Evolutionary conservation across 1,140 invertebrate genomes (phyloP), one percentile per base, ranked within the genome.

Genomic region (Bombus affinis): DNA sequence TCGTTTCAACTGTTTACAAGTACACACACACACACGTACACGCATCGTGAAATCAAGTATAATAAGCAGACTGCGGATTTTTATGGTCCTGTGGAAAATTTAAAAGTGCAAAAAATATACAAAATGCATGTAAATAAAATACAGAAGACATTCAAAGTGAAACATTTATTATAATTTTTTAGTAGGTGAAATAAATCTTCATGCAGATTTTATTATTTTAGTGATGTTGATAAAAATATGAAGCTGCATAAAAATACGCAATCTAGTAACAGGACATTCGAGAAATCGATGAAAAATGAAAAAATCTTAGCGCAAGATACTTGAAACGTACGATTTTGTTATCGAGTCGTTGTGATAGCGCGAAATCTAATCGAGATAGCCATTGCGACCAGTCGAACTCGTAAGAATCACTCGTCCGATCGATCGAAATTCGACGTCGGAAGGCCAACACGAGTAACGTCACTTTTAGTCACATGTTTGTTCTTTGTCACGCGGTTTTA

Each of bases 391-490:
- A 42, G 12, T 28, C 66, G 66, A 28, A 72, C 25, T 13, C 39
- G 70, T 47, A 35, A 62, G 32, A 18, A 59, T 53, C 78, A 44
- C 66, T 66, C 44, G 70, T 44, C n/a, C 37, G 71, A 83, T 76
- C 73, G 77, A 74, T 71, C 53, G 47, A 81, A 66, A 74, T 72
- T 85, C 88, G 78, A 87, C 82, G 77, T 59, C 35, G 81, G 82
- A 90, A 90, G 89, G 86, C 86, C 86, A 75, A 65, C 59, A 70
- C 47, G 81, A 44, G 44, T 70, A 89, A 86, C 73, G 84, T 89
- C 87, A 81, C 65, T 88, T 88, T 86, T 79, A 35, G 78, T 82
- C 86, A 85, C 83, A 85, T 85, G 83, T 73, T 73, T 74, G 83
- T 68, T 74, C 83, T 74, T 85, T 44, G 83, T 85, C 83, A 85